These are phyloP conservation scores for Myrmecobius fasciatus DNA, from an alignment of 2,113 vertebrate species.

Conservation along the genomic window DNA sequence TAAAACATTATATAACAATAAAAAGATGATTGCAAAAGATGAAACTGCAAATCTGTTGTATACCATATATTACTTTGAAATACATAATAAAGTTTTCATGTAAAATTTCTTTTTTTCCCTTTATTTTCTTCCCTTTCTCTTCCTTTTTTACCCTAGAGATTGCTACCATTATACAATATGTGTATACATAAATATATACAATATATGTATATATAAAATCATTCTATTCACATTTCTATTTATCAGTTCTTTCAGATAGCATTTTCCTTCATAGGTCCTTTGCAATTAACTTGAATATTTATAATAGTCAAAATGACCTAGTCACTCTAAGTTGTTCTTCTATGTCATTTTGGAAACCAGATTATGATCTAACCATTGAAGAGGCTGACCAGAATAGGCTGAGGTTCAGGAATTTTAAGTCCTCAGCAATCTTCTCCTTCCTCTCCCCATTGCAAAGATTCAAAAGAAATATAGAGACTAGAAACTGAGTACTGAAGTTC, in stretches of 20 bases:
- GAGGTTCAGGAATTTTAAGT: slow-evolving; percentile 35
- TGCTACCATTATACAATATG: neutral
- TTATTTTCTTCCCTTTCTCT: neutral
- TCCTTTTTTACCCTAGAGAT: neutral
- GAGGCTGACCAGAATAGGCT: neutral
- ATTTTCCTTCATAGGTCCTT: neutral
- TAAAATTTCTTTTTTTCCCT: neutral
- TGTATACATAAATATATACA: too few species aligned
- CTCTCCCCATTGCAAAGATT: neutral
- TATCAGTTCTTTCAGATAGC: neutral
- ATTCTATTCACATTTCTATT: neutral
- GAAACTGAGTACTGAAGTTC: neutral
- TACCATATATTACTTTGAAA: too few species aligned
- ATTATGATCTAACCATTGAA: neutral
- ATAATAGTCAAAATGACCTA: neutral
- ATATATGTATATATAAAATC: too few species aligned
- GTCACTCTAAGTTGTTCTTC: neutral
- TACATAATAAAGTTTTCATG: too few species aligned
- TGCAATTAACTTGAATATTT: neutral
- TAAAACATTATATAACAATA: too few species aligned
- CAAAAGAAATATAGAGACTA: neutral
- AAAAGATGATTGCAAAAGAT: too few species aligned
- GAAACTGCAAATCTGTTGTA: too few species aligned
- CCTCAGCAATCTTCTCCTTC: neutral
- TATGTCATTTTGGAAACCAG: neutral